Evolutionary conservation across 2,113 vertebrate genomes (phyloP), one percentile per base, ranked within the genome.

Genomic region (Arizona elegans): DNA sequence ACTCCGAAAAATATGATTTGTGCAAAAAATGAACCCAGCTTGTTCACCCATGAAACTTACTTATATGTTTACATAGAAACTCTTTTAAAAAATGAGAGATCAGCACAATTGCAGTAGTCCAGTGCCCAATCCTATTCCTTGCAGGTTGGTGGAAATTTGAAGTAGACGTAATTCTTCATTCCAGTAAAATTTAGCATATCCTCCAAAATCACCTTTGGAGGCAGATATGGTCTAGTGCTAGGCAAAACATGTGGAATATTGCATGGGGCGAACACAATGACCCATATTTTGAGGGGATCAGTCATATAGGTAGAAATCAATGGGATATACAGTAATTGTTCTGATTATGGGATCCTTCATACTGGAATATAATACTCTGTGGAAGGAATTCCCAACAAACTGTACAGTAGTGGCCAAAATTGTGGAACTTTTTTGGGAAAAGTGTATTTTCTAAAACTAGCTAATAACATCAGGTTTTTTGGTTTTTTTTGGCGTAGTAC

Each of bases 91-190:
- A 52, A 59, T 87, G 53, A 94, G 92, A 95, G 95, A 96, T 90
- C 94, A 97, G 96, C 95, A 96, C 95, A 97, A 95, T 3, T 90
- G 23, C 50, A 93, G 94, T 1, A 92, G 94, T 92, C 87, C 55
- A 93, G 95, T 94, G 96, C 93, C 91, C 53, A 97, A 9, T 58
- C 89, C 96, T 94, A 55, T 93, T 13, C 29, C 96, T 26, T 62
- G 23, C 9, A 8, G 11, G 23, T 53, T 43, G 26, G 17, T 53
- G 54, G 26, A 10, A 38, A 86, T n/a, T 53, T 86, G 92, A 55
- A 50, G 53, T 62, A 24, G 0, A 56, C 3, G 0, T 13, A 10
- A 87, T 52, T 29, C 55, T 91, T 92, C 10, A 65, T 87, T 62
- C 47, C 81, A 43, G 24, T 55, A 50, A 9, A 75, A 43, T 13